phyloP scores from a whole-genome alignment of 2,888 invertebrate genomes.

The Gnatocerus cornutus region DNA sequence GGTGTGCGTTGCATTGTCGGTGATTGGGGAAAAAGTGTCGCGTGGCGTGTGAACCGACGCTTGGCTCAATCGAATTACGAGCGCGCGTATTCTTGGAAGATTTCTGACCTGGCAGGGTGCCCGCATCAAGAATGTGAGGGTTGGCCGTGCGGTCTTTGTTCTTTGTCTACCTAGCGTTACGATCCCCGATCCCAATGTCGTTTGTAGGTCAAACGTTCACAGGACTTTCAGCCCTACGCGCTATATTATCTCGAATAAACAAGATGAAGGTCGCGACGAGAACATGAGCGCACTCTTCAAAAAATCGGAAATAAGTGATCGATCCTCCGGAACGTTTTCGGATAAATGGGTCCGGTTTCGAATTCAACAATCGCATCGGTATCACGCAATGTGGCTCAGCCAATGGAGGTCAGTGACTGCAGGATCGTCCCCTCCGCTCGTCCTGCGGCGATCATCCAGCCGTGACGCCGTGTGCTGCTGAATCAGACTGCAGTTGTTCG shows the following conservation, averaged over 20 bases:
- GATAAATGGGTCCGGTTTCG: constrained; percentile 39
- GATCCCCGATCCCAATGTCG: constrained; percentile 42
- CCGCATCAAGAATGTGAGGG: constrained; percentile 73
- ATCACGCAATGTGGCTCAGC: constrained; percentile 65
- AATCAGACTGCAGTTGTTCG: constrained; percentile 61
- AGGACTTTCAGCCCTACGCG: constrained; percentile 21
- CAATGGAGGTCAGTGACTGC: constrained; percentile 67
- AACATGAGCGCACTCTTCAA: not conserved
- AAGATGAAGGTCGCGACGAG: constrained; percentile 32
- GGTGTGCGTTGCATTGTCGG: constrained; percentile 41
- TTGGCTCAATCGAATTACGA: constrained; percentile 16
- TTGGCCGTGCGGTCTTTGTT: constrained; percentile 46
- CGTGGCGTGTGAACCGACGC: constrained; percentile 29
- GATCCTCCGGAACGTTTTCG: constrained; percentile 30
- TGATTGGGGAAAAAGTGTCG: constrained; percentile 20
- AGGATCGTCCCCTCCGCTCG: constrained; percentile 53
- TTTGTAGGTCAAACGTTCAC: constrained; percentile 47
- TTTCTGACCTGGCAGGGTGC: constrained; percentile 80
- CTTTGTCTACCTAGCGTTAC: constrained; percentile 36
- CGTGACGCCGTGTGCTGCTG: constrained; percentile 58
- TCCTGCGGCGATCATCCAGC: constrained; percentile 56
- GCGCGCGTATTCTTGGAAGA: constrained; percentile 66
- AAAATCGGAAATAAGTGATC: not conserved
- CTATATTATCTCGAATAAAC: constrained; percentile 25
- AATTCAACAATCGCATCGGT: constrained; percentile 51